These are phyloP conservation scores for Clupea harengus DNA, from an alignment of 2,113 vertebrate genomes.

Conservation along the genomic window DNA sequence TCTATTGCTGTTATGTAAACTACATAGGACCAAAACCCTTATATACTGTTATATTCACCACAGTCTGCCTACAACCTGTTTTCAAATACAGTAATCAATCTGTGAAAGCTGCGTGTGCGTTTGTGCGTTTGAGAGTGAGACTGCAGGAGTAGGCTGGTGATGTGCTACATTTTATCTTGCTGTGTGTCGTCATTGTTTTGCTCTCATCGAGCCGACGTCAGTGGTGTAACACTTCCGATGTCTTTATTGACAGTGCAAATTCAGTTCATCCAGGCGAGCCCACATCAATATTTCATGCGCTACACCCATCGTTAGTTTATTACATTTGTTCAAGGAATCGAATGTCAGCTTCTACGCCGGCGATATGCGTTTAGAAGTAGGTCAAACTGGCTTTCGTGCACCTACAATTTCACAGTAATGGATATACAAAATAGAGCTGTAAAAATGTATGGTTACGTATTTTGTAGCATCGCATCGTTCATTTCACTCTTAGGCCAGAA, in stretches of 20 bases:
- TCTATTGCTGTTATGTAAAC: too few species aligned
- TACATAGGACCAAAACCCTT: too few species aligned
- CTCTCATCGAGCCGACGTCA: constrained; percentile 6
- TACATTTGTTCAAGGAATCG: constrained; percentile 9
- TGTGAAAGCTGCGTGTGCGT: constrained; percentile 29
- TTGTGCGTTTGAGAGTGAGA: not conserved
- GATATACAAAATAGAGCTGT: not conserved
- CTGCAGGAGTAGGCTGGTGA: not conserved
- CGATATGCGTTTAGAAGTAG: not conserved
- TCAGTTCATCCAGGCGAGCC: constrained; percentile 14
- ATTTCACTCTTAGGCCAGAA: not conserved
- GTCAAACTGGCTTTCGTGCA: not conserved
- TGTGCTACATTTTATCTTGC: not conserved
- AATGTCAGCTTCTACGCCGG: not conserved
- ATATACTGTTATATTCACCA: not conserved
- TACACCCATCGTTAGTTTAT: constrained; percentile 13
- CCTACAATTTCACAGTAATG: not conserved
- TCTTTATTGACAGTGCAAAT: constrained; percentile 18
- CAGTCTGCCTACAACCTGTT: not conserved
- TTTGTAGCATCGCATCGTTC: not conserved
- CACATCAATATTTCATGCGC: constrained; percentile 13
- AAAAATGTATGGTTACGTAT: not conserved
- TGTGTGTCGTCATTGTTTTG: constrained; percentile 19
- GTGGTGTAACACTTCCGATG: constrained; percentile 20
- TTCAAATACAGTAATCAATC: not conserved